Evolutionary conservation across 2,113 vertebrate species (phyloP), one percentile per base, ranked within the genome.

Genomic region (Lophotis ruficrista): DNA sequence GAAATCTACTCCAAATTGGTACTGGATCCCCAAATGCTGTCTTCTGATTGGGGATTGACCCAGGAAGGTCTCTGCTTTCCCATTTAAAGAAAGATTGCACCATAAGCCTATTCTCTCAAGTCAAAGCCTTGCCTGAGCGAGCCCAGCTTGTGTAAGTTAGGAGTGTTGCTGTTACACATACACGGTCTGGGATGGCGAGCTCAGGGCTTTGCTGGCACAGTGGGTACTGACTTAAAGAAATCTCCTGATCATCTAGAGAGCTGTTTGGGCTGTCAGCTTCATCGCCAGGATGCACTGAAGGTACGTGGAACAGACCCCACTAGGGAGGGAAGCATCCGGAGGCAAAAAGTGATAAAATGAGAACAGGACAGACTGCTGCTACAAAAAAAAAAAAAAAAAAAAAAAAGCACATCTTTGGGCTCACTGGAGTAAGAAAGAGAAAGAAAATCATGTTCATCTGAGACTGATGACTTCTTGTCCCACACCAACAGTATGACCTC

Each of bases 301-400:
- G 14, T 4, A 2, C 1, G 0, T 18, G 56, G 70, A 57, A 28
- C 0, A 1, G 31, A 10, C 50, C 7, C 10, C n/a, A 15, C 23
- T 56, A 31, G 2, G 5, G 41, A 50, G 14, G 47, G 51, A 10
- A 7, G 11, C 14, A 30, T 22, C 5, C 14, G 58, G 31, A 31
- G 47, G 18, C 21, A 47, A 75, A 51, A 61, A 35, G 31, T 21
- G 56, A n/a, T 30, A 11, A 76, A 65, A 38, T 3, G 35, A 93
- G 71, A 83, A 35, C 37, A 75, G 66, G 51, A 22, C 18, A 51
- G 71, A 35, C 13, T 24, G 50, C 23, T 65, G 47, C n/a, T 78
- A 38, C 54, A n/a, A 23, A 30, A 21, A 48, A 48, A 19, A 48
- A 48, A 48, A 20, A 21, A 21, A 30, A 54, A 50, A 23, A 23